phyloP scores from a whole-genome alignment of 2,888 invertebrate genomes.

The Drosophila maculinotata region DNA sequence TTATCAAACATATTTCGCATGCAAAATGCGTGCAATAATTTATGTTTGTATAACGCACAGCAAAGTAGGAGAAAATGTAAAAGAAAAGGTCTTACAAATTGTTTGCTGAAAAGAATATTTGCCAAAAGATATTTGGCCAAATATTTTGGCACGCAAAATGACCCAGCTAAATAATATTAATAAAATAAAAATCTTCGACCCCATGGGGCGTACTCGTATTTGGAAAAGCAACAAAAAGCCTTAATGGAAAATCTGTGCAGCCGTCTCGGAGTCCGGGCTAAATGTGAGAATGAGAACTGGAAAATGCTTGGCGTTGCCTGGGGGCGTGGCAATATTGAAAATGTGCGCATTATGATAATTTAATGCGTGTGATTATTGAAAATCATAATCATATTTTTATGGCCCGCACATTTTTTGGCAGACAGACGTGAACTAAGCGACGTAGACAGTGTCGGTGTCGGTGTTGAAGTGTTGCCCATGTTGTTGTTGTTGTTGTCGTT shows the following conservation, averaged over 20 bases:
- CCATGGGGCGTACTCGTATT: constrained; percentile 23
- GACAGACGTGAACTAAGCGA: constrained; percentile 40
- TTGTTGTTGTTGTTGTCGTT: constrained; percentile 61
- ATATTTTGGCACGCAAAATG: constrained; percentile 31
- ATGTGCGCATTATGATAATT: constrained; percentile 76
- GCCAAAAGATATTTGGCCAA: constrained; percentile 25
- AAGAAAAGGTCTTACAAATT: constrained; percentile 17
- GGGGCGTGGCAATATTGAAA: constrained; percentile 69
- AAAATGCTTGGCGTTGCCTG: constrained; percentile 20
- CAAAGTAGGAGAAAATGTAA: constrained; percentile 11
- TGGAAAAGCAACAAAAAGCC: constrained; percentile 25
- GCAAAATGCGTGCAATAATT: no score
- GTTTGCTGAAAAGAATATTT: neutral
- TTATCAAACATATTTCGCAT: no score
- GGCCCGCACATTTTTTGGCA: constrained; percentile 43
- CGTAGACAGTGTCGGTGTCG: constrained; percentile 14
- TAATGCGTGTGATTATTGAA: constrained; percentile 78
- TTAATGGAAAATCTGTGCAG: constrained; percentile 53
- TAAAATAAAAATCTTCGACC: constrained; percentile 49
- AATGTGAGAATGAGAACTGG: constrained; percentile 5
- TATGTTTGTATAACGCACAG: constrained; percentile 1
- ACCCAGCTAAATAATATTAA: constrained; percentile 50
- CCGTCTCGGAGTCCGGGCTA: neutral
- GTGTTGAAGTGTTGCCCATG: constrained; percentile 21
- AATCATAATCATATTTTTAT: constrained; percentile 77